These are phyloP conservation scores for Balearica regulorum DNA, from an alignment of 2,797 vertebrate genomes.

Conservation along the genomic window DNA sequence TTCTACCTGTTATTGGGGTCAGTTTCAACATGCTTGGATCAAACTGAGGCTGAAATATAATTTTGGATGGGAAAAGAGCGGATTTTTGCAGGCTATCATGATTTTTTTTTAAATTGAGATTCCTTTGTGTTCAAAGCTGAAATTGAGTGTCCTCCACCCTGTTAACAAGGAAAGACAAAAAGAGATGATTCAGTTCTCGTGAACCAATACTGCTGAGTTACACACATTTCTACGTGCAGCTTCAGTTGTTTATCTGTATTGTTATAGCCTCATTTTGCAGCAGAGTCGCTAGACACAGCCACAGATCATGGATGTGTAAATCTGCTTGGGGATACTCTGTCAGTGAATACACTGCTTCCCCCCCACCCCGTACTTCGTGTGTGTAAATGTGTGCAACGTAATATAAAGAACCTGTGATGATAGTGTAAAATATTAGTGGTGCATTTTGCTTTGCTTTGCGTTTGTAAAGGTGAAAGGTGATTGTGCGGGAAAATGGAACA, in stretches of 20 bases:
- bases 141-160: slow-evolving; percentile 1
- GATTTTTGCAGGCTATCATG: background rate
- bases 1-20: background rate
- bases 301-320: slow-evolving; percentile 8
- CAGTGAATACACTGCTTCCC: background rate
- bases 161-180: slow-evolving; percentile 25
- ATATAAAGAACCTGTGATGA: slow-evolving; percentile 46
- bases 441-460: slow-evolving; percentile 66
- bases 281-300: slow-evolving; percentile 12
- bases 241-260: slow-evolving; percentile 24
- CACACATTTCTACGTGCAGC: background rate
- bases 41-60: background rate
- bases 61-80: background rate
- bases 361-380: background rate
- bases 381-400: background rate
- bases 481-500: slow-evolving; percentile 73
- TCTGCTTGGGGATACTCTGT: background rate
- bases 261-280: slow-evolving; percentile 48
- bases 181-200: background rate
- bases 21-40: background rate
- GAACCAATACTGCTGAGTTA: slow-evolving; percentile 22
- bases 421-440: slow-evolving; percentile 68
- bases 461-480: slow-evolving; percentile 77
- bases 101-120: background rate
- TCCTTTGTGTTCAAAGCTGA: slow-evolving; percentile 23